These are phyloP conservation scores for Parthenolecanium corni DNA, from an alignment of 2,888 invertebrate genomes.

Conservation along the genomic window DNA sequence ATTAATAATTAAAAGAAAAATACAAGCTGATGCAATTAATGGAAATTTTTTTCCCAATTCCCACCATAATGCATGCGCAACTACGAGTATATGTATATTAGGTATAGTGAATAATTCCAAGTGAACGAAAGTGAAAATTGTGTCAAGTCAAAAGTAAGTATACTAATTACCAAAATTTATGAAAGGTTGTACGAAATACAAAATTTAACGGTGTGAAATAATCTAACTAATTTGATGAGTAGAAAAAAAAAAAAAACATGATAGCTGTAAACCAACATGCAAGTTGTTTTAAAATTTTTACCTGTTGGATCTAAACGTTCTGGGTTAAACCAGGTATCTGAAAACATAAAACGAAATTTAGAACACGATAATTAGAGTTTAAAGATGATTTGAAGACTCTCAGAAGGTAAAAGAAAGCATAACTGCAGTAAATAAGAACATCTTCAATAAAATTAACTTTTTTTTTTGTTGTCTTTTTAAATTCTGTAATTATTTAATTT, in stretches of 20 bases:
- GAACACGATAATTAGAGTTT: neutral
- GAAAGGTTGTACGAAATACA: neutral
- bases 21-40: too few relatives aligned
- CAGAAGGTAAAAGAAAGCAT: too few relatives aligned
- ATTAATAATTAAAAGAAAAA: too few relatives aligned
- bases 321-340: slow-evolving; percentile 91
- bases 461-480: too few relatives aligned
- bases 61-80: too few relatives aligned
- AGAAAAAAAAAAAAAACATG: slow-evolving; percentile 9
- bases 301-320: slow-evolving; percentile 83
- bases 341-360: slow-evolving; percentile 42
- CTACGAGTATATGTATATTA: too few relatives aligned
- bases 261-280: neutral
- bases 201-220: neutral
- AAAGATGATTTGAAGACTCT: neutral
- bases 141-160: neutral
- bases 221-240: neutral
- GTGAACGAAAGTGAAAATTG: too few relatives aligned
- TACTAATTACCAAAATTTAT: neutral
- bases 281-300: slow-evolving; percentile 38
- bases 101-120: too few relatives aligned
- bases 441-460: too few relatives aligned
- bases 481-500: too few relatives aligned
- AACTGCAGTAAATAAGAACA: too few relatives aligned
- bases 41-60: too few relatives aligned